phyloP scores from a whole-genome alignment of 1,140 invertebrate species.

The Dryas iulia region DNA sequence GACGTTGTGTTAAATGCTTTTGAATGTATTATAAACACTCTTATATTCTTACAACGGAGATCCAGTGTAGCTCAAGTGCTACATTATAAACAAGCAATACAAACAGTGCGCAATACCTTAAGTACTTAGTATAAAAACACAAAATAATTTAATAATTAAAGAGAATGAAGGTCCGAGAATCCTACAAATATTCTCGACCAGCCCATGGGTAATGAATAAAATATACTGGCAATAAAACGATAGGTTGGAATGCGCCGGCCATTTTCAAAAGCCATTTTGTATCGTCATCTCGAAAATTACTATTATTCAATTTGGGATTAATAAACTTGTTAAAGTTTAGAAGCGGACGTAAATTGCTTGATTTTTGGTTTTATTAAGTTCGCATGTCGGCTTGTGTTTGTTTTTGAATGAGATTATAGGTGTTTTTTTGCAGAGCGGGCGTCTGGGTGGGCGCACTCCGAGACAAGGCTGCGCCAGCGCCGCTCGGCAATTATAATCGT shows the following conservation, averaged over 20 bases:
- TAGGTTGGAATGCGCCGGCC: slow-evolving; percentile 64
- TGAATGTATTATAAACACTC: background rate
- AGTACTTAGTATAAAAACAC: slow-evolving; percentile 24
- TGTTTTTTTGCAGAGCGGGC: slow-evolving; percentile 59
- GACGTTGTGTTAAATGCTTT: background rate
- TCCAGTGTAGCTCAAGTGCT: background rate
- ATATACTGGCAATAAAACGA: slow-evolving; percentile 66
- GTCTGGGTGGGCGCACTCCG: slow-evolving; percentile 68
- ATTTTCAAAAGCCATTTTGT: slow-evolving; percentile 68
- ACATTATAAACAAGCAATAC: background rate
- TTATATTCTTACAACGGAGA: background rate
- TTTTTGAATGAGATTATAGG: slow-evolving; percentile 68
- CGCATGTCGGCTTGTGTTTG: slow-evolving; percentile 71
- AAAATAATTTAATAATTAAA: slow-evolving; percentile 39
- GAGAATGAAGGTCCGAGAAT: slow-evolving; percentile 29
- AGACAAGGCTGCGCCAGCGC: slow-evolving; percentile 69
- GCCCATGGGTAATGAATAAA: slow-evolving; percentile 40
- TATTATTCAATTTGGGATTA: slow-evolving; percentile 77
- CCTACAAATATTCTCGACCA: slow-evolving; percentile 30
- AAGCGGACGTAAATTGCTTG: slow-evolving; percentile 68
- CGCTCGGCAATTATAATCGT: slow-evolving; percentile 57
- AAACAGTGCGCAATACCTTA: background rate
- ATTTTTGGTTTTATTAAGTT: slow-evolving; percentile 75
- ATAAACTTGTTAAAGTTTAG: slow-evolving; percentile 78
- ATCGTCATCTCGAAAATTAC: slow-evolving; percentile 73